Conservation (phyloP, 2,888 invertebrate species). For the Conistra vaccinii region DNA sequence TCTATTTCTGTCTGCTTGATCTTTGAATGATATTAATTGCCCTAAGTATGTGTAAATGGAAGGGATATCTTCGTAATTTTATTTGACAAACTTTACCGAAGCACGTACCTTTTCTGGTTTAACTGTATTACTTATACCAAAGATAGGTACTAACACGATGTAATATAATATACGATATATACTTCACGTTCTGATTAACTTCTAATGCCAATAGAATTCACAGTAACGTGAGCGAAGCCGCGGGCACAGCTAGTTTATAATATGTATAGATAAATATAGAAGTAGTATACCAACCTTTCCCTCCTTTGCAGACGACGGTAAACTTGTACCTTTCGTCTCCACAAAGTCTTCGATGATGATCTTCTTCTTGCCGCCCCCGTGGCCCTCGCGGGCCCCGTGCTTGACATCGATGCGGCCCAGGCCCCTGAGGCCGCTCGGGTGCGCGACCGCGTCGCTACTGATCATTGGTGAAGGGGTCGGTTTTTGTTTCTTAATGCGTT, state of each 20-base stretch:
- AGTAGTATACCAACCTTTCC: conserved; percentile 37
- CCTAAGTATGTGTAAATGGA: too few relatives aligned
- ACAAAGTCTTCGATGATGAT: conserved; percentile 84
- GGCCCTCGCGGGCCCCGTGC: conserved; percentile 31
- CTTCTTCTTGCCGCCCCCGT: conserved; percentile 51
- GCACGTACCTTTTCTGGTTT: too few relatives aligned
- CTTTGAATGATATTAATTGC: background rate
- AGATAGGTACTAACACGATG: too few relatives aligned
- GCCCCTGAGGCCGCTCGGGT: background rate
- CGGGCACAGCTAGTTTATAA: background rate
- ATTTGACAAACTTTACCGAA: too few relatives aligned
- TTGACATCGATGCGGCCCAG: conserved; percentile 3
- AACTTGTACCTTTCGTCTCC: conserved; percentile 68
- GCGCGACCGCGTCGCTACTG: background rate
- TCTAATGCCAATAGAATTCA: background rate
- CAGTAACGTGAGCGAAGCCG: background rate
- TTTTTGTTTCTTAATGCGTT: conserved; percentile 43
- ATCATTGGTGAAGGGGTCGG: background rate
- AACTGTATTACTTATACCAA: too few relatives aligned
- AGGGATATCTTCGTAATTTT: too few relatives aligned
- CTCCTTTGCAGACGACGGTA: background rate
- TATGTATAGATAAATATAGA: background rate
- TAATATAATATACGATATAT: background rate
- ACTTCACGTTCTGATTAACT: background rate
- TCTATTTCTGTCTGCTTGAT: background rate